Base-by-base conservation (phyloP, 2,888 invertebrate species). In the Syrphus vitripennis region DNA sequence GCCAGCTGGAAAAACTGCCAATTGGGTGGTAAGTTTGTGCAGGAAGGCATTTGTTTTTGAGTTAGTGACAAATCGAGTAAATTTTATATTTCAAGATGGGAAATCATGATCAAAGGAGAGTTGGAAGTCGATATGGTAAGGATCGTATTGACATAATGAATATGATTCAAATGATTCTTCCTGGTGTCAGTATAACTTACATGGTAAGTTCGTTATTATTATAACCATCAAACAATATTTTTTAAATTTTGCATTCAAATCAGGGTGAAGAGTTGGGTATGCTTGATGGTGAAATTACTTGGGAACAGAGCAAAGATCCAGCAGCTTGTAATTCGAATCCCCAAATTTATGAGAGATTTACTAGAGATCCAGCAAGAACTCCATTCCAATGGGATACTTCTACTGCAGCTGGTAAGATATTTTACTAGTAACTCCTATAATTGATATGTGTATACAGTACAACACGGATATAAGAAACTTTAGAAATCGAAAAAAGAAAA, bases 131-230 rank as follows among this genome's bases (percentile, higher is more conserved):
- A 1, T 94, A 95, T 90, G 95, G 96, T 0, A 92, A 92, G 4
- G 93, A 94, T 65, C 93, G 96, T 86, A 95, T 95, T 0, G 97
- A 97, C 90, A 95, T 95, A 4, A 94, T 97, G 90, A 97, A 97
- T 89, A 97, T 98, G 94, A 89, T 96, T 63, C 92, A 94, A 82
- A 92, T 95, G 90, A 91, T 95, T 10, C 90, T 96, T 48, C 95
- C 95, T 0, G 96, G 96, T 7, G 94, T 95, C 0, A 93, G 94
- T 6, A 91, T 95, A 19, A 93, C 94, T 4, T 95, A 95, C 90
- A 94, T 95, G 90, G 95, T 90, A 48, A 70, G 80, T 55, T 37
- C 7, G 9, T 29, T 12, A 1, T 37, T n/a, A 31, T 1, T 0
- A 14, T 1, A 24, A 21, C 1, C 0, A 2, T 0, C 1, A n/a